These are phyloP conservation scores for Florisuga fusca DNA, from an alignment of 2,797 vertebrate genomes.

Conservation along the genomic window DNA sequence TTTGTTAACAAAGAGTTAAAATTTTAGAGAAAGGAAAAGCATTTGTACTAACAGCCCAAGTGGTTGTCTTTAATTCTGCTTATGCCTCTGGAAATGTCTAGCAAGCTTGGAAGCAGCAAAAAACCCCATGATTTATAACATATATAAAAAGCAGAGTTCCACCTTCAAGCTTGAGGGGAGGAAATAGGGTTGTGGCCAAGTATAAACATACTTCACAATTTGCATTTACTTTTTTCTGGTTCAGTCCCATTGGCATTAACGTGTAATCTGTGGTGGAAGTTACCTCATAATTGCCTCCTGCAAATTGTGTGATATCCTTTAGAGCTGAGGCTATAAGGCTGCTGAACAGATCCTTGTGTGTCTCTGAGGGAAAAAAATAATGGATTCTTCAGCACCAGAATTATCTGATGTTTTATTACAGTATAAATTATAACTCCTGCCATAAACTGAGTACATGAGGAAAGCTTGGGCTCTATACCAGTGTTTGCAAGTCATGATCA, in stretches of 20 bases:
- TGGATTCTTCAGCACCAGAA: background rate
- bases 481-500: background rate
- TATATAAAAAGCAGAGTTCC: conserved; percentile 50
- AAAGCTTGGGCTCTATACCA: background rate
- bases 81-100: conserved; percentile 55
- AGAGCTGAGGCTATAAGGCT: background rate
- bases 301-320: background rate
- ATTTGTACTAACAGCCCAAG: background rate
- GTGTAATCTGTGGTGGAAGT: background rate
- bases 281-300: background rate
- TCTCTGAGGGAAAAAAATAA: background rate
- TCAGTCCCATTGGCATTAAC: background rate
- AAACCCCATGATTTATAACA: conserved; percentile 49
- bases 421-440: background rate
- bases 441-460: background rate
- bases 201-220: conserved; percentile 7
- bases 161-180: conserved; percentile 30
- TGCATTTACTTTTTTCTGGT: background rate
- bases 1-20: background rate
- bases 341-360: background rate
- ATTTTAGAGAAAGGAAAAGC: background rate
- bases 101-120: conserved; percentile 3
- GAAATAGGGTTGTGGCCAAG: conserved; percentile 40
- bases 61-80: conserved; percentile 21
- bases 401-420: background rate